These are phyloP conservation scores for Tyrophagus putrescentiae DNA, from an alignment of 1,140 invertebrate species.

Conservation along the genomic window DNA sequence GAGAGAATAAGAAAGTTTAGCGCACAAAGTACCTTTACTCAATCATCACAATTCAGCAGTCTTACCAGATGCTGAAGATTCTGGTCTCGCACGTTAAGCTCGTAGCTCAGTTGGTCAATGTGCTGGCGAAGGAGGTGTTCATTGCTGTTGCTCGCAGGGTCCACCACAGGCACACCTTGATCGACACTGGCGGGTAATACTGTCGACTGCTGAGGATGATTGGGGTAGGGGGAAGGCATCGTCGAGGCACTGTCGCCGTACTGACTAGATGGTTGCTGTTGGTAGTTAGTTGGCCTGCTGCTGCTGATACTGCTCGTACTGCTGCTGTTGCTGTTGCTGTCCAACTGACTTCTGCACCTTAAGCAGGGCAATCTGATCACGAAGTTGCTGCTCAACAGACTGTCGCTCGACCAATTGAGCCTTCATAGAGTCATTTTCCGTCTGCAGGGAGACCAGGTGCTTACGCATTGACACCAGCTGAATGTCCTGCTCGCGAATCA, in stretches of 20 bases:
- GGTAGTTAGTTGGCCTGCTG: neutral
- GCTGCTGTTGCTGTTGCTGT: neutral
- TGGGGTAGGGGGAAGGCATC: neutral
- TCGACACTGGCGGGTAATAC: neutral
- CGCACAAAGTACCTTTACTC: conserved; percentile 2
- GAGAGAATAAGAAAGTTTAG: too few relatives aligned
- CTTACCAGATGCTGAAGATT: neutral
- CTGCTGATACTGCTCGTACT: neutral
- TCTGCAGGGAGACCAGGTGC: conserved; percentile 30
- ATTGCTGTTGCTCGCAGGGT: neutral
- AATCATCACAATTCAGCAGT: neutral
- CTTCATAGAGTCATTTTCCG: conserved; percentile 34
- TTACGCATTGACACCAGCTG: conserved; percentile 49
- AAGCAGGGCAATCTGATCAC: conserved; percentile 70
- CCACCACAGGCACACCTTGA: neutral
- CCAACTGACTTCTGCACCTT: conserved; percentile 48
- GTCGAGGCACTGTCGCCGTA: neutral
- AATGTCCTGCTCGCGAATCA: conserved; percentile 68
- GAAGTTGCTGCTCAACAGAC: conserved; percentile 54
- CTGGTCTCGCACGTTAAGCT: neutral
- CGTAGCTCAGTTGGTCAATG: conserved; percentile 5
- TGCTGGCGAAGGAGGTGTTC: neutral
- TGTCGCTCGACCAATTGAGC: conserved; percentile 51
- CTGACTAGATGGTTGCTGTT: neutral
- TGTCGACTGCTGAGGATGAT: neutral